Conservation (phyloP, 2,888 invertebrate genomes). For the Metopia argyrocephala region DNA sequence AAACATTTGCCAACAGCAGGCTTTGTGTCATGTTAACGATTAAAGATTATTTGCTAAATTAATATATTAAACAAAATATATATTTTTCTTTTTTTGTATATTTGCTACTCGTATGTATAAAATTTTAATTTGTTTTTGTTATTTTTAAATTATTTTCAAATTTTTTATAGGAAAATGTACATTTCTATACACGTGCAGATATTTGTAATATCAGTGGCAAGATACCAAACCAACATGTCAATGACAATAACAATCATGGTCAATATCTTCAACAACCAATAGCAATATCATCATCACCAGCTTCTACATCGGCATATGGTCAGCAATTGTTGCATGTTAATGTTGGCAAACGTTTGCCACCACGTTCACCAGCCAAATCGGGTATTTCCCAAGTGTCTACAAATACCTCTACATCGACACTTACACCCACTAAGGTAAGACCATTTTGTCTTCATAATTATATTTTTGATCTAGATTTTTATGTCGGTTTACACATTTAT, state of each 20-base stretch:
- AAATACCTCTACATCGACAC: slow-evolving; percentile 70
- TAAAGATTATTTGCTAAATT: slow-evolving; percentile 52
- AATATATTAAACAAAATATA: slow-evolving; percentile 46
- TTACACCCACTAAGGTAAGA: slow-evolving; percentile 71
- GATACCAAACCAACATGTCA: slow-evolving; percentile 65
- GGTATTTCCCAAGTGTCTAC: slow-evolving; percentile 70
- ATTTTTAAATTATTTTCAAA: neutral
- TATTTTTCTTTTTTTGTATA: slow-evolving; percentile 10
- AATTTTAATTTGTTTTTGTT: slow-evolving; percentile 15
- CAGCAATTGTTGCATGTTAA: slow-evolving; percentile 59
- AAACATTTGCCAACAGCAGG: slow-evolving; percentile 33
- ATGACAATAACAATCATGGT: slow-evolving; percentile 54
- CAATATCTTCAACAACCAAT: slow-evolving; percentile 31
- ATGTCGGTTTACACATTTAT: neutral
- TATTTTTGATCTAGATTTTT: slow-evolving; percentile 23
- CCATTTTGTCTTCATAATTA: neutral
- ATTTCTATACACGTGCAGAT: slow-evolving; percentile 73
- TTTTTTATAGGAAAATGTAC: slow-evolving; percentile 60
- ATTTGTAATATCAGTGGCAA: slow-evolving; percentile 72
- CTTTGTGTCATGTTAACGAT: slow-evolving; percentile 49
- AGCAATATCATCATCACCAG: slow-evolving; percentile 37
- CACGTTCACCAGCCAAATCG: slow-evolving; percentile 73
- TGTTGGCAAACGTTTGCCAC: slow-evolving; percentile 71
- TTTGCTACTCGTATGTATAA: slow-evolving; percentile 10
- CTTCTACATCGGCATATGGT: slow-evolving; percentile 37